These are phyloP conservation scores for Hystrix brachyura DNA, from an alignment of 2,113 vertebrate species.

Conservation along the genomic window DNA sequence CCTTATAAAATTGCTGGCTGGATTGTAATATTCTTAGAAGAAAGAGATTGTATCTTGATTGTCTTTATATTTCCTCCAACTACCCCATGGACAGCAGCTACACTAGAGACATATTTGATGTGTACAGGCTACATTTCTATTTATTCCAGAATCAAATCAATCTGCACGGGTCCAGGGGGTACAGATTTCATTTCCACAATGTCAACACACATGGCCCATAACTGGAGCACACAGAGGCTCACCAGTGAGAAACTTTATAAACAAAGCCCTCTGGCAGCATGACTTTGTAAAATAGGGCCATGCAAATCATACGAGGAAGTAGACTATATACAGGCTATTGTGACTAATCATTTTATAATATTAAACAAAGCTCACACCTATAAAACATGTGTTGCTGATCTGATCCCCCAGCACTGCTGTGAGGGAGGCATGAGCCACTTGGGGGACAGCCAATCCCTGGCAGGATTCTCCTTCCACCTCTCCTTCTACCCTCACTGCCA, in stretches of 20 bases:
- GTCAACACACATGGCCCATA: neutral
- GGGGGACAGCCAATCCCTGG: neutral
- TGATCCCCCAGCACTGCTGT: neutral
- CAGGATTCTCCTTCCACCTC: neutral
- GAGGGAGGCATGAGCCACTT: neutral
- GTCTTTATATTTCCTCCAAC: neutral
- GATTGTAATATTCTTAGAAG: neutral
- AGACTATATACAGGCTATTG: neutral
- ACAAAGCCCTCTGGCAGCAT: conserved; percentile 37
- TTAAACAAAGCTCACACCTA: conserved; percentile 33
- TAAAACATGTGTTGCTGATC: conserved; percentile 17
- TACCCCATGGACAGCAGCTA: neutral
- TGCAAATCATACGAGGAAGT: conserved; percentile 6
- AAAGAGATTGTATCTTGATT: neutral
- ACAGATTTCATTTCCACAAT: conserved; percentile 50
- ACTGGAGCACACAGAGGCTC: neutral
- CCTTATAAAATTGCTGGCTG: neutral
- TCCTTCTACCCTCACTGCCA: neutral
- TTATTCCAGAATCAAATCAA: conserved; percentile 52
- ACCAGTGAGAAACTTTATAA: neutral
- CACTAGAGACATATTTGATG: neutral
- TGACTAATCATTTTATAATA: conserved; percentile 2
- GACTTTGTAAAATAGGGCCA: conserved; percentile 23
- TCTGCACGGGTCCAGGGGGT: neutral
- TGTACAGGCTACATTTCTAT: conserved; percentile 17